Conservation (phyloP, 1,140 invertebrate genomes). For the Caenorhabditis tropicalis region DNA sequence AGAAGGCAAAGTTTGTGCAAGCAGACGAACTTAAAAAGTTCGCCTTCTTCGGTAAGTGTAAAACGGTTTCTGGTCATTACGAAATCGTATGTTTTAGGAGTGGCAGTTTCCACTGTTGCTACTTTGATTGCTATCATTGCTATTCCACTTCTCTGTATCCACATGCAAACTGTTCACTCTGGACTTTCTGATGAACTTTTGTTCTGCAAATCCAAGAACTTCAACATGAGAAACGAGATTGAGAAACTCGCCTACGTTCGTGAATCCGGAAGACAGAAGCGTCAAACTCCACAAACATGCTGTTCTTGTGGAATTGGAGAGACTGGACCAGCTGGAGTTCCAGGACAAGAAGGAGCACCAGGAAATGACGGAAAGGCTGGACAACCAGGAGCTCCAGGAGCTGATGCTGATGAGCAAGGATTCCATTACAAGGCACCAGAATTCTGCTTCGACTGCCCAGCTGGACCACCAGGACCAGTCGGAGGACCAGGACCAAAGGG, state of each 20-base stretch:
- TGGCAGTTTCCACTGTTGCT: conserved; percentile 45
- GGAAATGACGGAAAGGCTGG: conserved; percentile 48
- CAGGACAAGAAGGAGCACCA: conserved; percentile 49
- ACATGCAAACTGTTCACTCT: conserved; percentile 51
- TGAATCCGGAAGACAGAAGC: neutral
- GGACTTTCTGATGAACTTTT: conserved; percentile 45
- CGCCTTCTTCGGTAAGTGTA: conserved; percentile 47
- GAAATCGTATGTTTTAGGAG: neutral
- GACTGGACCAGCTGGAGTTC: conserved; percentile 48
- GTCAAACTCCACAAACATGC: conserved; percentile 23
- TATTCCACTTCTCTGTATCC: conserved; percentile 45
- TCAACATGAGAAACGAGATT: conserved; percentile 20
- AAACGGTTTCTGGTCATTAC: neutral
- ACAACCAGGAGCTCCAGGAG: conserved; percentile 40
- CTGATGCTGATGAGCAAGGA: conserved; percentile 37
- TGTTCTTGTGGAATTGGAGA: conserved; percentile 46
- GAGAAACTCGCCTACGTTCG: neutral
- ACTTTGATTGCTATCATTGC: conserved; percentile 48
- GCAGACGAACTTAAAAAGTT: conserved; percentile 38
- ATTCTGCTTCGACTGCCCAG: conserved; percentile 47
- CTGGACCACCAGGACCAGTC: conserved; percentile 41
- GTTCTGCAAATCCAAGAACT: conserved; percentile 47
- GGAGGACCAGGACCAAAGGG: conserved; percentile 54
- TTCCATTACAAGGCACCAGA: conserved; percentile 7
- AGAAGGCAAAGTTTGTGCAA: conserved; percentile 40